Evolutionary conservation across 2,113 vertebrate genomes (phyloP).

Genomic region (Thinocorus orbignyianus): DNA sequence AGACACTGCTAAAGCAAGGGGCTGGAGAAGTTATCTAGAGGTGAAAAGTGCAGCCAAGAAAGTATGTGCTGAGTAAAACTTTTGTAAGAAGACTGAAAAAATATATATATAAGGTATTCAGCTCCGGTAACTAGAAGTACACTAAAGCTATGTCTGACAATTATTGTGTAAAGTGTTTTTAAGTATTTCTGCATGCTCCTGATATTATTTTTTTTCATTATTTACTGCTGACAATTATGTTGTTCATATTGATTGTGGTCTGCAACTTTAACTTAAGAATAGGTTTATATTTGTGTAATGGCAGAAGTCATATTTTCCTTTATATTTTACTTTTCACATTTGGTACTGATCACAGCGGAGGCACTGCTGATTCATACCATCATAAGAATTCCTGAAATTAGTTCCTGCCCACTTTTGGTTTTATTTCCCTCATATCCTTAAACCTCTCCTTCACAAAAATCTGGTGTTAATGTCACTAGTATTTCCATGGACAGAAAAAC

Average conservation of each 20-base stretch:
- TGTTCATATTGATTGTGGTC: background rate
- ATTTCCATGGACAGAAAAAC: background rate
- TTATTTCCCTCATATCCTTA: background rate
- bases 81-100: background rate
- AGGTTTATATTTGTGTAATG: background rate
- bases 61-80: constrained; percentile 12
- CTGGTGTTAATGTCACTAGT: background rate
- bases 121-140: background rate
- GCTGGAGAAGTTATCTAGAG: constrained; percentile 17
- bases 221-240: background rate
- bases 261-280: background rate
- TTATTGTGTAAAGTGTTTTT: background rate
- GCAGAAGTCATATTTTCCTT: background rate
- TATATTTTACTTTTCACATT: background rate
- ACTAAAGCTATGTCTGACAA: background rate
- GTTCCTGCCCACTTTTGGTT: background rate
- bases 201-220: background rate
- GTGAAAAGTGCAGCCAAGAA: constrained; percentile 46
- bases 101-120: background rate
- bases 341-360: background rate
- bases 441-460: background rate
- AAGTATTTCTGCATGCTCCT: background rate
- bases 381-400: background rate
- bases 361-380: background rate
- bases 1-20: background rate